Percentiles rank a stretch among this genome's conserved stretches.
Evolutionary conservation across 2,797 vertebrate genomes (phyloP).

Genomic region (Leuciscus waleckii): DNA sequence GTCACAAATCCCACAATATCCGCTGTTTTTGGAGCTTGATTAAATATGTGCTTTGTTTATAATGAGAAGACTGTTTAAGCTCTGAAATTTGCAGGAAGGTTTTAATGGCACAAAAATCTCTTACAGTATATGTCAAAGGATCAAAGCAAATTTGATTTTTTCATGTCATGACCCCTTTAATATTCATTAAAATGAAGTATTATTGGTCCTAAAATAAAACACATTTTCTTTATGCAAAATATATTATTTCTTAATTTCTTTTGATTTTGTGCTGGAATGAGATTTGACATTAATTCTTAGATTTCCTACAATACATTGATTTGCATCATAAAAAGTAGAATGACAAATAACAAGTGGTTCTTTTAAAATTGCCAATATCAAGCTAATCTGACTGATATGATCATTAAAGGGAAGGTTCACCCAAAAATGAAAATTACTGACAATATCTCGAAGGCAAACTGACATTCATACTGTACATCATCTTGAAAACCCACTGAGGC

Average conservation of each 20-base stretch:
- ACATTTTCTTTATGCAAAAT: not conserved
- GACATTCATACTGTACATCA: not conserved
- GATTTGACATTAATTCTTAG: not conserved
- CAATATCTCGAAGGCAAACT: not conserved
- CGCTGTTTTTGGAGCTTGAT: not conserved
- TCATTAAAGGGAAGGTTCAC: not conserved
- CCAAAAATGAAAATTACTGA: not conserved
- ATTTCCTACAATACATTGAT: not conserved
- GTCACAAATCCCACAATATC: not conserved
- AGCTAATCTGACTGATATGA: not conserved
- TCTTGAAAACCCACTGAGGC: constrained; percentile 1
- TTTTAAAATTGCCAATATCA: not conserved
- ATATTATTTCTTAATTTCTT: not conserved
- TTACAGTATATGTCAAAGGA: not conserved
- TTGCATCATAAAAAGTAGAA: not conserved
- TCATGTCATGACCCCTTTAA: not conserved
- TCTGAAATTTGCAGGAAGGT: not conserved
- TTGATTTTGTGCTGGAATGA: not conserved
- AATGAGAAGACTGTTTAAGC: not conserved
- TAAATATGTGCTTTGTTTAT: not conserved
- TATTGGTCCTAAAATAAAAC: not conserved
- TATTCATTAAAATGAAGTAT: not conserved
- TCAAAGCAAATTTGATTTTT: not conserved
- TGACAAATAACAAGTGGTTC: not conserved
- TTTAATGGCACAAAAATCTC: not conserved